Evolutionary conservation across 2,888 invertebrate genomes (phyloP).

Genomic region (Drosophila nigricruria): DNA sequence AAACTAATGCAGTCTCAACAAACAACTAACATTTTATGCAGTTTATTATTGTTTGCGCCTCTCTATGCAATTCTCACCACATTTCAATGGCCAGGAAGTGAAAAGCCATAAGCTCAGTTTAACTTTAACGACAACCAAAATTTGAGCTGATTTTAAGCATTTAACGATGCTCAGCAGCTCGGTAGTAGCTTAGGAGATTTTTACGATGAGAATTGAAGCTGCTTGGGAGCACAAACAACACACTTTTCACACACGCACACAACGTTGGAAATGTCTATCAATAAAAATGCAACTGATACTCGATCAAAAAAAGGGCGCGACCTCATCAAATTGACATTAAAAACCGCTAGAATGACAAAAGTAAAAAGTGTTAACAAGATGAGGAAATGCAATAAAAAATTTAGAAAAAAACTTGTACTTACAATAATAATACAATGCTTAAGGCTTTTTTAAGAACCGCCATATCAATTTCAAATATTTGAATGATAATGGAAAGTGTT

Average conservation of each 20-base stretch:
- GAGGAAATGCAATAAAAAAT: constrained; percentile 59
- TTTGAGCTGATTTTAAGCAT: constrained; percentile 16
- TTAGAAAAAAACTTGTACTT: constrained; percentile 33
- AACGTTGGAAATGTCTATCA: constrained; percentile 31
- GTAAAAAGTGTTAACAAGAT: constrained; percentile 52
- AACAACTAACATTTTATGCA: not conserved
- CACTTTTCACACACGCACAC: constrained; percentile 46
- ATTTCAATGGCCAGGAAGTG: constrained; percentile 42
- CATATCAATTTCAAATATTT: constrained; percentile 49
- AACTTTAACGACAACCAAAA: constrained; percentile 25
- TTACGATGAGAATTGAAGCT: constrained; percentile 54
- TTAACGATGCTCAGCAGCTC: constrained; percentile 42
- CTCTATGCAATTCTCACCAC: constrained; percentile 19
- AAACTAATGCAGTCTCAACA: not conserved
- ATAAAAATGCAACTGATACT: constrained; percentile 55
- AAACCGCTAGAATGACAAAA: constrained; percentile 61
- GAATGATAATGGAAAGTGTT: constrained; percentile 70
- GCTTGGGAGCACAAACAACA: constrained; percentile 59
- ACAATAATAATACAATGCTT: constrained; percentile 50
- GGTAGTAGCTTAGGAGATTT: constrained; percentile 38
- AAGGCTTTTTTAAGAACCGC: constrained; percentile 21
- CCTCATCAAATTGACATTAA: constrained; percentile 68
- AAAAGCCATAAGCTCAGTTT: constrained; percentile 37
- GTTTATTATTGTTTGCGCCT: not conserved
- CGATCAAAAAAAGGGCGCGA: constrained; percentile 39